Evolutionary conservation across 1,140 invertebrate genomes (phyloP), one percentile per base, ranked within the genome.

Genomic region (Drosophila novamexicana): DNA sequence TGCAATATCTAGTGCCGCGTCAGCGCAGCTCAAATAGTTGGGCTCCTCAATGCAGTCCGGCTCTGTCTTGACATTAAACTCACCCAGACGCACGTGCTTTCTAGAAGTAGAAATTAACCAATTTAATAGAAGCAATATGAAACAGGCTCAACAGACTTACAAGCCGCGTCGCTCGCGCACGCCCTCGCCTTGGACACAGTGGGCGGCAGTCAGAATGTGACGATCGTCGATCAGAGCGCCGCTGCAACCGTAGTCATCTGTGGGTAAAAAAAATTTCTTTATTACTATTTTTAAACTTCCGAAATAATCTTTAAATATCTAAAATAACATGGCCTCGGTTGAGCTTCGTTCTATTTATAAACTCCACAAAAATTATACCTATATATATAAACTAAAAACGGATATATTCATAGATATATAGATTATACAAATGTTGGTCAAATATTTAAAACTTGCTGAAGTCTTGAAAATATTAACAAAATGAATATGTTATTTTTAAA

Each of bases 201-300:
- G 97, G 0, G 96, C 97, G 0, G 97, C 97, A 0, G 97, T 98
- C 12, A 95, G 77, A 8, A 95, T 93, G 63, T 95, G 95, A 61
- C 93, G 92, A 36, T 93, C 92, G 40, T 93, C 94, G 65, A 95
- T 95, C 12, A 95, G 67, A 4, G 94, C 94, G 0, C 95, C 95
- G 32, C 94, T 94, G 59, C 94, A 94, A 63, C 93, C 93, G 45
- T 93, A 92, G 22, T 92, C 90, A 62, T 91, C 91, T 89, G 22
- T 7, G 9, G 7, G 5, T 12, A 14, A 14, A 40, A 6, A n/a
- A 6, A 10, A 50, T 5, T 10, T 0, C 2, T 1, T 32, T 7
- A 47, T 12, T 32, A 49, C 4, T 14, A n/a, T 12, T 6, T 22
- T 12, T 6, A 8, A 22, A 7, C 8, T 5, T 29, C 5, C 3